A percentile compares a stretch with the other conserved stretches of the same genome.
These are phyloP conservation scores for Rotaria magnacalcarata DNA, from an alignment of 2,888 invertebrate genomes.

Conservation along the genomic window DNA sequence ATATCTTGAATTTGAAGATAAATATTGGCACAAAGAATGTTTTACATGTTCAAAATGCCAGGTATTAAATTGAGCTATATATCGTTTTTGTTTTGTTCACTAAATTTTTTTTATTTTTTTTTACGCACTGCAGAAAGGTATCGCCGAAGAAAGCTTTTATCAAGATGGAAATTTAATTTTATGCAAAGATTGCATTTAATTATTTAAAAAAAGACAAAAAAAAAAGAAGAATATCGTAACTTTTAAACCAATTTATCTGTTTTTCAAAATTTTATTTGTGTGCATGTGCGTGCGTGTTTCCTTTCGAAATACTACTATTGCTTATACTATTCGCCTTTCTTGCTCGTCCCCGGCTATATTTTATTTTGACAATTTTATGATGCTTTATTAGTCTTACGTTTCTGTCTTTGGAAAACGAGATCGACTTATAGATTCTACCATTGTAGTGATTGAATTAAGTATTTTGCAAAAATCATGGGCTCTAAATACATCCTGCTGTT, in stretches of 20 bases:
- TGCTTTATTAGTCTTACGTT: not conserved
- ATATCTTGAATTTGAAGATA: conserved; percentile 40
- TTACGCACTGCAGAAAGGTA: not conserved
- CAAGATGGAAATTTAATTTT: conserved; percentile 35
- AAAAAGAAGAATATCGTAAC: not conserved
- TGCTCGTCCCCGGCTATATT: not conserved
- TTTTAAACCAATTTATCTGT: not conserved
- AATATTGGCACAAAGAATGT: conserved; percentile 40
- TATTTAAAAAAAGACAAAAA: not conserved
- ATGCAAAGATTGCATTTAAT: conserved; percentile 37
- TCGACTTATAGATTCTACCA: not conserved
- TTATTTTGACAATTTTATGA: not conserved
- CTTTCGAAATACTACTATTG: not conserved
- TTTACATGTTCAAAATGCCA: conserved; percentile 34
- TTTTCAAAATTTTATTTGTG: not conserved
- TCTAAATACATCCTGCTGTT: not conserved
- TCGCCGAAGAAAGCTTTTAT: conserved; percentile 37
- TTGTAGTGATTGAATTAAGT: not conserved
- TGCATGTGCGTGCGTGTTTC: not conserved
- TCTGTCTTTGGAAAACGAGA: not conserved
- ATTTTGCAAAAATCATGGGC: too few species aligned
- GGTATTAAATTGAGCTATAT: not conserved
- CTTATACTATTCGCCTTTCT: conserved; percentile 3
- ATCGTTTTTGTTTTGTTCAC: not conserved
- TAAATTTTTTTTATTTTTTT: too few species aligned